These are phyloP conservation scores for Drosophila antonietae DNA, from an alignment of 2,888 invertebrate species.

Conservation along the genomic window DNA sequence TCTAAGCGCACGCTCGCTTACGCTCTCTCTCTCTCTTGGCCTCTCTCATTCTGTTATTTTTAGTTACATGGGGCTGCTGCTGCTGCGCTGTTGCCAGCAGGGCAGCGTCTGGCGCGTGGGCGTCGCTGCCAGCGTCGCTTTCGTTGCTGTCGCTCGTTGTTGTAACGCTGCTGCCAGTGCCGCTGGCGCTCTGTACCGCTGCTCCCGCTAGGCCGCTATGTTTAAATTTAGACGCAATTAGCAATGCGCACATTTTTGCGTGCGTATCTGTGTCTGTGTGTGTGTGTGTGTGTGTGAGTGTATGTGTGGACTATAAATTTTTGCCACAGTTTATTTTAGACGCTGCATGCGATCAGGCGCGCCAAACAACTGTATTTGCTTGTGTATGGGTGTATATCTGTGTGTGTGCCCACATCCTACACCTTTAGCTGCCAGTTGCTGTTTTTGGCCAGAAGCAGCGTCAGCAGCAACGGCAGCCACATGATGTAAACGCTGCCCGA, in stretches of 20 bases:
- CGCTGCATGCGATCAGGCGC: constrained; percentile 70
- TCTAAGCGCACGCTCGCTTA: constrained; percentile 3
- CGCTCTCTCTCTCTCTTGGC: not conserved
- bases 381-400: constrained; percentile 38
- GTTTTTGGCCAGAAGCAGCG: constrained; percentile 66
- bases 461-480: constrained; percentile 38
- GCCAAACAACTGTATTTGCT: constrained; percentile 45
- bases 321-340: constrained; percentile 76
- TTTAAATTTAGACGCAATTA: constrained; percentile 76
- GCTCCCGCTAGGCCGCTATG: constrained; percentile 28
- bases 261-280: constrained; percentile 23
- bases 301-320: constrained; percentile 63
- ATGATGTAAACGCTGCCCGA: constrained; percentile 74
- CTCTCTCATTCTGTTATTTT: constrained; percentile 57
- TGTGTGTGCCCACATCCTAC: constrained; percentile 61
- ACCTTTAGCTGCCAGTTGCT: constrained; percentile 66
- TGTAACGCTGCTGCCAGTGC: constrained; percentile 42
- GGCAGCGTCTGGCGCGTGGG: constrained; percentile 72
- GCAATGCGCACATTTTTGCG: constrained; percentile 74
- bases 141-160: constrained; percentile 28
- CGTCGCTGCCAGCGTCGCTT: constrained; percentile 46
- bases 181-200: constrained; percentile 32
- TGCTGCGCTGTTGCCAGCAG: constrained; percentile 52
- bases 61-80: constrained; percentile 64
- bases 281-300: constrained; percentile 14